phyloP scores from a whole-genome alignment of 2,888 invertebrate species.

The Mylabris sibirica region DNA sequence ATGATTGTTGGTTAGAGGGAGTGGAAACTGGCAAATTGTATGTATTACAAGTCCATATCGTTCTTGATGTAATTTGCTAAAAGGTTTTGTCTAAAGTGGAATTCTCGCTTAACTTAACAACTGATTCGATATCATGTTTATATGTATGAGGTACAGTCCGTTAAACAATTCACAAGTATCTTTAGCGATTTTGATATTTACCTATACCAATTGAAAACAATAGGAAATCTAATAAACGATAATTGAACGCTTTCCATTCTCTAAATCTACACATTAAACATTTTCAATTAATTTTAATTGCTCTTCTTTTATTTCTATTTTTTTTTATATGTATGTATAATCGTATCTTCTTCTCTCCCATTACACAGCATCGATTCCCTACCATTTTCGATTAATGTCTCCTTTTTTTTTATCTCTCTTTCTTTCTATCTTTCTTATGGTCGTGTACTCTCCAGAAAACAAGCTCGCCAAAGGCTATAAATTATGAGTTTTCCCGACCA shows the following conservation, averaged over 20 bases:
- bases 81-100: slow-evolving; percentile 63
- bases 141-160: slow-evolving; percentile 59
- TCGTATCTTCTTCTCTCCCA: neutral
- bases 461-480: slow-evolving; percentile 54
- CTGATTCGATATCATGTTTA: slow-evolving; percentile 63
- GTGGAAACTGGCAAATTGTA: slow-evolving; percentile 49
- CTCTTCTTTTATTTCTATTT: neutral
- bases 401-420: slow-evolving; percentile 15
- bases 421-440: neutral
- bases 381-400: slow-evolving; percentile 16
- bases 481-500: slow-evolving; percentile 59
- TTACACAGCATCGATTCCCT: slow-evolving; percentile 5
- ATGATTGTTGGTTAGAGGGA: slow-evolving; percentile 5
- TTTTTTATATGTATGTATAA: neutral
- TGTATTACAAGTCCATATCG: slow-evolving; percentile 45
- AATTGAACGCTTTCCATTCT: too few relatives aligned
- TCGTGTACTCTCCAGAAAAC: slow-evolving; percentile 48
- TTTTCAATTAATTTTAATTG: neutral
- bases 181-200: slow-evolving; percentile 16
- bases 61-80: slow-evolving; percentile 61
- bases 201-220: neutral
- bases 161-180: slow-evolving; percentile 23
- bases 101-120: slow-evolving; percentile 63
- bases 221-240: neutral
- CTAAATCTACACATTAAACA: neutral